Percentiles rank a stretch among this genome's conserved stretches.
Conservation (phyloP, 2,888 invertebrate genomes). For the Nemotelus pantherinus region DNA sequence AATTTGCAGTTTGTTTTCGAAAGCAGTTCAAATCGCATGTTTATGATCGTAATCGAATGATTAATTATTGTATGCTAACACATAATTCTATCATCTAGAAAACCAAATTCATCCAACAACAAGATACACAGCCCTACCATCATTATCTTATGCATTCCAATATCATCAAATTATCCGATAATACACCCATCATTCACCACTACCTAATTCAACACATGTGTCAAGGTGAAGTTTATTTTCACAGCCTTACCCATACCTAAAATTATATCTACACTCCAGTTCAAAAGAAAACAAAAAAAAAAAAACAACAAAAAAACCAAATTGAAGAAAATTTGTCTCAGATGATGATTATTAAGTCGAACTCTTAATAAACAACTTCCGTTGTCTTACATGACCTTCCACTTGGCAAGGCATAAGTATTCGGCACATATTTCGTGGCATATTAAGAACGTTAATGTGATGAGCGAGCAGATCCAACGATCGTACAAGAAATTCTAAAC, state of each 20-base stretch:
- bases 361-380: constrained; percentile 38
- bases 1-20: no score
- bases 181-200: constrained; percentile 6
- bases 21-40: no score
- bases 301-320: neutral
- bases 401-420: constrained; percentile 7
- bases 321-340: constrained; percentile 23
- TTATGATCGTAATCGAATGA: no score
- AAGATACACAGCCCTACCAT: no score
- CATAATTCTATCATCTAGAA: no score
- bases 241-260: neutral
- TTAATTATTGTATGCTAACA: no score
- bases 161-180: neutral
- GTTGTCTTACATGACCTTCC: constrained; percentile 42
- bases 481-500: neutral
- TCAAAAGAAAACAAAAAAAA: neutral
- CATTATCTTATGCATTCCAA: no score
- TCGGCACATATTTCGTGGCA: constrained; percentile 18
- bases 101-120: no score
- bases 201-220: constrained; percentile 5
- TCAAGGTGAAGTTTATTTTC: constrained; percentile 25
- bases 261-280: neutral
- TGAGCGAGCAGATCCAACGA: neutral
- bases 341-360: constrained; percentile 29
- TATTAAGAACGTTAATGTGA: constrained; percentile 26